A percentile compares a stretch with the other conserved stretches of the same genome.
These are phyloP conservation scores for Lacanobia oleracea DNA, from an alignment of 2,888 invertebrate genomes.

Conservation along the genomic window DNA sequence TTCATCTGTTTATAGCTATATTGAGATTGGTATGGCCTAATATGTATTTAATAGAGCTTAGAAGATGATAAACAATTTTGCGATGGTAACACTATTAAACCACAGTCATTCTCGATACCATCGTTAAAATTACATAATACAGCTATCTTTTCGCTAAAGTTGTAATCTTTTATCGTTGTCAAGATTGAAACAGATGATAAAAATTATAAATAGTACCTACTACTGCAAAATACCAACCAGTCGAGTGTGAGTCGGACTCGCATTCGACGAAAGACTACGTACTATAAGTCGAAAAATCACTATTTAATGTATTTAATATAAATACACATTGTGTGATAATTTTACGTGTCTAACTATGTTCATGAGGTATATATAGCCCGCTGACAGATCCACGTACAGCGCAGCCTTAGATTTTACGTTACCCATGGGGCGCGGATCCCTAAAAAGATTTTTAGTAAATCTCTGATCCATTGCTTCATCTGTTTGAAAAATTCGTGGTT, in stretches of 20 bases:
- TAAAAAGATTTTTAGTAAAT: no score
- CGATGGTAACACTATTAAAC: background rate
- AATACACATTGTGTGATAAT: no score
- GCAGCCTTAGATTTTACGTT: background rate
- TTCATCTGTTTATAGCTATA: no score
- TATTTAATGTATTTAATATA: no score
- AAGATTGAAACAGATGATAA: conserved; percentile 1
- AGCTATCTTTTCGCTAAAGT: background rate
- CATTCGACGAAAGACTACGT: no score
- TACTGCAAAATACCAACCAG: background rate
- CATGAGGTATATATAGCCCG: background rate
- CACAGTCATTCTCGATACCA: conserved; percentile 6
- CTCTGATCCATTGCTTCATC: no score
- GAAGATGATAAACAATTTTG: background rate
- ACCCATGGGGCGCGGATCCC: no score
- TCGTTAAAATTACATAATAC: conserved; percentile 28
- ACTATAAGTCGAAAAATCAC: no score
- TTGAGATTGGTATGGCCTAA: no score
- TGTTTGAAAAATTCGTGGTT: no score
- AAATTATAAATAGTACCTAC: background rate
- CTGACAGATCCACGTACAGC: background rate
- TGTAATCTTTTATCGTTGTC: background rate
- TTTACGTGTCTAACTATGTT: background rate
- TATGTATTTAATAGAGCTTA: no score
- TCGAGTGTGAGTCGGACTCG: no score